Evolutionary conservation across 2,888 invertebrate species (phyloP).

Genomic region (Aethes cnicana): DNA sequence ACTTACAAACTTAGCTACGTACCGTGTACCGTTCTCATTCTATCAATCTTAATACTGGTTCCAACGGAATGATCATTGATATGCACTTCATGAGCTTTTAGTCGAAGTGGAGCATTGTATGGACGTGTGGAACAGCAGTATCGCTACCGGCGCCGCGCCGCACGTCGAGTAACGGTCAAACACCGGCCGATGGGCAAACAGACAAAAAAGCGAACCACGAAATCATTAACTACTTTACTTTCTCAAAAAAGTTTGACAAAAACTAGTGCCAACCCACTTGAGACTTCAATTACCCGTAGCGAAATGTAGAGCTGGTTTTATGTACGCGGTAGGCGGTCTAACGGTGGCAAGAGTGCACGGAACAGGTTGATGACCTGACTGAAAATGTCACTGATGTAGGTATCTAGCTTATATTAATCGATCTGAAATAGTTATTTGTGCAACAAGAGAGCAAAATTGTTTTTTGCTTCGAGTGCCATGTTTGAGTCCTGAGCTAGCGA

Average conservation of each 20-base stretch:
- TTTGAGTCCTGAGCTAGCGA: too few species aligned
- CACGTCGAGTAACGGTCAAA: conserved; percentile 67
- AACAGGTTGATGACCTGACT: neutral
- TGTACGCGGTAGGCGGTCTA: neutral
- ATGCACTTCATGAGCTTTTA: conserved; percentile 31
- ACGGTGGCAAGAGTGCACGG: neutral
- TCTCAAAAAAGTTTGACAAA: conserved; percentile 11
- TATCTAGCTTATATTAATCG: conserved; percentile 6
- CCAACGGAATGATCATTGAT: conserved; percentile 23
- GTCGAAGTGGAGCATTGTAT: conserved; percentile 30
- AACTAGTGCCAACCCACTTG: conserved; percentile 19
- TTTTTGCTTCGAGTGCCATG: too few species aligned
- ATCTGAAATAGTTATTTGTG: too few species aligned
- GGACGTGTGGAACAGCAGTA: conserved; percentile 40
- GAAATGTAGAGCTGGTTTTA: conserved; percentile 11
- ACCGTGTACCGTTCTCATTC: too few species aligned
- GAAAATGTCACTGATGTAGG: conserved; percentile 17
- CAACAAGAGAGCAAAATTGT: too few species aligned
- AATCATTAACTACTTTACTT: conserved; percentile 30
- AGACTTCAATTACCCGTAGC: conserved; percentile 17
- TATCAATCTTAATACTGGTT: conserved; percentile 16
- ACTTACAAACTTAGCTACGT: too few species aligned
- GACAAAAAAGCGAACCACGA: conserved; percentile 33
- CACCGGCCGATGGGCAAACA: conserved; percentile 27
- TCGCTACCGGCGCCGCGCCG: conserved; percentile 36